Percentiles rank a stretch among this genome's conserved stretches.
phyloP scores from a whole-genome alignment of 2,888 invertebrate species.

The Dorcus hopei region DNA sequence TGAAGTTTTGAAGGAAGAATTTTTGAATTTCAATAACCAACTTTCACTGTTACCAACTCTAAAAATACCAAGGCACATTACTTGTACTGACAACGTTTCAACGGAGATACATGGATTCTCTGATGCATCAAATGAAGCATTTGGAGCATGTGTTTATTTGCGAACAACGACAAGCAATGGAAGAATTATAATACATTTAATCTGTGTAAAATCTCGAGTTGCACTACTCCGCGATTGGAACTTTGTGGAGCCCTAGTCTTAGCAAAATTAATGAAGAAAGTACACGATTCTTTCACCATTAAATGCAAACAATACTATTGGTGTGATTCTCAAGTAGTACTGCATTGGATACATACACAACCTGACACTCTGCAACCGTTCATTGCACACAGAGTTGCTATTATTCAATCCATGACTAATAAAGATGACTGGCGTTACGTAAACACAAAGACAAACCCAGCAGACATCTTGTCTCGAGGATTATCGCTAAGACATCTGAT shows the following conservation, averaged over 20 bases:
- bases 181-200: no score
- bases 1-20: no score
- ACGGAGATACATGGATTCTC: no score
- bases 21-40: no score
- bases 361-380: background rate
- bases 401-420: background rate
- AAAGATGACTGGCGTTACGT: background rate
- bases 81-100: no score
- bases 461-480: background rate
- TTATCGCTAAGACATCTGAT: no score
- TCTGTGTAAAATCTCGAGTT: conserved; percentile 12
- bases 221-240: conserved; percentile 16
- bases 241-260: conserved; percentile 12
- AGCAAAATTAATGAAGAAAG: conserved; percentile 6
- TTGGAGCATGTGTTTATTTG: no score
- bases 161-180: no score
- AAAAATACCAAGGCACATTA: no score
- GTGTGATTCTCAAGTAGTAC: background rate
- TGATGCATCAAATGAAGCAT: no score
- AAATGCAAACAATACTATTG: background rate
- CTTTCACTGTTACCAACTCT: no score
- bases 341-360: background rate
- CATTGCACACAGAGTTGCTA: background rate
- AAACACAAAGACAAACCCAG: background rate
- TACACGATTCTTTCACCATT: background rate